Evolutionary conservation across 1,140 invertebrate genomes (phyloP).

Genomic region (Orius insidiosus): DNA sequence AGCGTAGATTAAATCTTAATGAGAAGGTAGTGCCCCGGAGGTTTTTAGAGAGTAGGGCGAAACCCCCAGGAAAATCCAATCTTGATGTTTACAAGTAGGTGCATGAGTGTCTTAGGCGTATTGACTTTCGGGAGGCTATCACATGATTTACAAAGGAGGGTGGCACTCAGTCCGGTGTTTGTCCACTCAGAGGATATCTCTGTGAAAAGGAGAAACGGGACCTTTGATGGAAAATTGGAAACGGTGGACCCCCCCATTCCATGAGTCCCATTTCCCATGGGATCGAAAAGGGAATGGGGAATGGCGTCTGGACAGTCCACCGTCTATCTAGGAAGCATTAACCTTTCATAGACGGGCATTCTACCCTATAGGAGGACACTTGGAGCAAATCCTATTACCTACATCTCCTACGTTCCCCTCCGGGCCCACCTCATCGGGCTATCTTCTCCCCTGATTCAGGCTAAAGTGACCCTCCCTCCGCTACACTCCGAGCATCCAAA

Average conservation of each 20-base stretch:
- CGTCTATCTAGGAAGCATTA: constrained; percentile 10
- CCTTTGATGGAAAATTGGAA: constrained; percentile 12
- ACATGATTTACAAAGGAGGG: constrained; percentile 10
- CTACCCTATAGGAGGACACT: neutral
- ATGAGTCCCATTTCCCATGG: constrained; percentile 6
- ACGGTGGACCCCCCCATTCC: constrained; percentile 1
- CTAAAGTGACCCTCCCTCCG: constrained; percentile 5
- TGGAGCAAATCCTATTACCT: constrained; percentile 5
- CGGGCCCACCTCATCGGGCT: neutral
- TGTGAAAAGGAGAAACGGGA: constrained; percentile 2
- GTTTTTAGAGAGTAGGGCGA: too few species aligned
- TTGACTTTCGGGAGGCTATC: constrained; percentile 8
- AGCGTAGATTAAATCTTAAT: too few species aligned
- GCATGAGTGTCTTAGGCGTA: constrained; percentile 10
- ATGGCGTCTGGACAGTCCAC: constrained; percentile 2
- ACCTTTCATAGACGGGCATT: constrained; percentile 7
- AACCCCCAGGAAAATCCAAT: constrained; percentile 9
- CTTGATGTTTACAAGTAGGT: constrained; percentile 11
- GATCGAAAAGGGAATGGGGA: constrained; percentile 9
- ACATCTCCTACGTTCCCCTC: neutral
- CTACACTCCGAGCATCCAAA: constrained; percentile 4
- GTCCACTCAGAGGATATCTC: constrained; percentile 1
- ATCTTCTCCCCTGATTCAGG: neutral
- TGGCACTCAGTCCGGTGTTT: constrained; percentile 1
- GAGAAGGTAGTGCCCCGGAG: too few species aligned